These are phyloP conservation scores for Acromyrmex charruanus DNA, from an alignment of 1,140 invertebrate genomes.

Conservation along the genomic window DNA sequence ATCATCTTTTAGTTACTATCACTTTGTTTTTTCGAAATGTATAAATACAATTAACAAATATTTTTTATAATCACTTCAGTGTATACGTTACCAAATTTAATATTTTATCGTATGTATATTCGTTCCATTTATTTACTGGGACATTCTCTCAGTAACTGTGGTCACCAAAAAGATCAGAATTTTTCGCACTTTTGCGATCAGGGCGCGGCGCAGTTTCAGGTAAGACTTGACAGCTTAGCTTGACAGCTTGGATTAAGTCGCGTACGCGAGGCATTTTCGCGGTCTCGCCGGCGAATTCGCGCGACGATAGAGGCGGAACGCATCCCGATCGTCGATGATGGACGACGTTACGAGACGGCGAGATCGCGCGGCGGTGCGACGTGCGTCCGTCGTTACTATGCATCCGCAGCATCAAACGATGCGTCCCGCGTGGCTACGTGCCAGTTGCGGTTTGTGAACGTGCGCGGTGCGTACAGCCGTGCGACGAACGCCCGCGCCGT, in stretches of 20 bases:
- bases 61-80: not conserved
- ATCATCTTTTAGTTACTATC: too few relatives aligned
- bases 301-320: constrained; percentile 57
- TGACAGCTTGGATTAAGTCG: not conserved
- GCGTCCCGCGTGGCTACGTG: constrained; percentile 19
- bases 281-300: constrained; percentile 16
- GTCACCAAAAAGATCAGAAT: not conserved
- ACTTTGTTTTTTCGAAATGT: not conserved
- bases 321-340: constrained; percentile 54
- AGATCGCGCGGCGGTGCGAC: constrained; percentile 32
- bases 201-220: not conserved
- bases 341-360: constrained; percentile 48
- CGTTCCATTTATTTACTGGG: not conserved
- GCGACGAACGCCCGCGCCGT: constrained; percentile 22
- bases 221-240: not conserved
- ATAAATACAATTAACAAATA: not conserved
- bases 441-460: constrained; percentile 35
- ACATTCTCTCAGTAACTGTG: not conserved
- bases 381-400: constrained; percentile 29
- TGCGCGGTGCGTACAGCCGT: constrained; percentile 21
- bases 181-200: not conserved
- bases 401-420: constrained; percentile 37
- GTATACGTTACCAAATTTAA: not conserved
- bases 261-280: not conserved
- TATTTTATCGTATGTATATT: not conserved